A percentile compares a stretch with the other conserved stretches of the same genome.
Evolutionary conservation across 2,888 invertebrate species (phyloP).

Genomic region (Rhimphoctona megacephalus): DNA sequence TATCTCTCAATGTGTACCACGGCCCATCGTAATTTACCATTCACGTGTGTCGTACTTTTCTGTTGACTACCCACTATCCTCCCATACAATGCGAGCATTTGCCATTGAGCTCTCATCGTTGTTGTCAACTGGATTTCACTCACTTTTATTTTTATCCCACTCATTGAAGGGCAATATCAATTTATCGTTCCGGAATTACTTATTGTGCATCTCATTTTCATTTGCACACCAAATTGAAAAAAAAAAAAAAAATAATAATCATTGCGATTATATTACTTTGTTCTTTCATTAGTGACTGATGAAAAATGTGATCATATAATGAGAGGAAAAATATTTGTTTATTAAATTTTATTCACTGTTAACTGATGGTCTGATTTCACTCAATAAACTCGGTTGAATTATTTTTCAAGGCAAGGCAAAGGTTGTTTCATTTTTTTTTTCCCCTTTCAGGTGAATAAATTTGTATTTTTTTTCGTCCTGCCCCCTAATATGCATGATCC

Average conservation of each 20-base stretch:
- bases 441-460: background rate
- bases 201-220: background rate
- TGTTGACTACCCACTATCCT: slow-evolving; percentile 22
- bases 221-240: background rate
- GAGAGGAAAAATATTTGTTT: background rate
- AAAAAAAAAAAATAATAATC: too few species aligned
- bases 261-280: background rate
- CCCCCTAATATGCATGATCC: background rate
- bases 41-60: slow-evolving; percentile 20
- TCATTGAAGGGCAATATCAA: background rate
- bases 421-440: background rate
- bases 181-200: background rate
- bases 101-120: slow-evolving; percentile 16
- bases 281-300: background rate
- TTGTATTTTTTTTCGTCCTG: background rate
- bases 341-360: background rate
- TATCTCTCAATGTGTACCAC: background rate
- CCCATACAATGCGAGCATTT: slow-evolving; percentile 21
- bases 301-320: background rate
- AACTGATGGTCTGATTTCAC: background rate
- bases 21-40: slow-evolving; percentile 3
- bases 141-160: slow-evolving; percentile 24
- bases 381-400: background rate
- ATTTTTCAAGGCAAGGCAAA: background rate
- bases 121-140: background rate